Evolutionary conservation across 2,797 vertebrate genomes (phyloP).

Genomic region (Onychomys torridus): DNA sequence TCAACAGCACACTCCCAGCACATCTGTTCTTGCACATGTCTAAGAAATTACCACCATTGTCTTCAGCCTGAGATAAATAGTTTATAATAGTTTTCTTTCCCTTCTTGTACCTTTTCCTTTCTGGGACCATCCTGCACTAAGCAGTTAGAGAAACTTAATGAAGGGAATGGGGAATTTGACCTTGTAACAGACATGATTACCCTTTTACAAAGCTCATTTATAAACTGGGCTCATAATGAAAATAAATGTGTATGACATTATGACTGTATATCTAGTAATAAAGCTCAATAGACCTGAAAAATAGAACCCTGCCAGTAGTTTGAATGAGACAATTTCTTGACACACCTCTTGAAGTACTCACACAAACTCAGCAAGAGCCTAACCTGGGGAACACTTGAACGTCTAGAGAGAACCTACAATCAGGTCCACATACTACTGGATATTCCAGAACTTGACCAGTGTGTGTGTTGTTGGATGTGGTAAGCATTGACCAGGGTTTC

Average conservation of each 20-base stretch:
- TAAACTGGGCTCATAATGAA: background rate
- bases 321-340: background rate
- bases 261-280: background rate
- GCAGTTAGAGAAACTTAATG: too few species aligned
- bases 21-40: too few species aligned
- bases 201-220: background rate
- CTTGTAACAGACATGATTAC: too few species aligned
- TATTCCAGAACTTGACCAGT: background rate
- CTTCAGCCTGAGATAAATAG: too few species aligned
- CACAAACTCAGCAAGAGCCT: background rate
- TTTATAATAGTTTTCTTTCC: too few species aligned
- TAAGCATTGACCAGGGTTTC: background rate
- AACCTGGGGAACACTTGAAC: background rate
- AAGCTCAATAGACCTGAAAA: background rate
- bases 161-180: too few species aligned
- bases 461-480: background rate
- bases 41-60: too few species aligned
- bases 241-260: background rate
- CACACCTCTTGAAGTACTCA: background rate
- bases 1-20: too few species aligned
- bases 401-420: background rate
- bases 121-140: too few species aligned
- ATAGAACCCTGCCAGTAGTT: background rate
- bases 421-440: background rate
- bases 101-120: too few species aligned